Conservation (phyloP, 2,113 vertebrate genomes). For the Toxotes jaculatrix region DNA sequence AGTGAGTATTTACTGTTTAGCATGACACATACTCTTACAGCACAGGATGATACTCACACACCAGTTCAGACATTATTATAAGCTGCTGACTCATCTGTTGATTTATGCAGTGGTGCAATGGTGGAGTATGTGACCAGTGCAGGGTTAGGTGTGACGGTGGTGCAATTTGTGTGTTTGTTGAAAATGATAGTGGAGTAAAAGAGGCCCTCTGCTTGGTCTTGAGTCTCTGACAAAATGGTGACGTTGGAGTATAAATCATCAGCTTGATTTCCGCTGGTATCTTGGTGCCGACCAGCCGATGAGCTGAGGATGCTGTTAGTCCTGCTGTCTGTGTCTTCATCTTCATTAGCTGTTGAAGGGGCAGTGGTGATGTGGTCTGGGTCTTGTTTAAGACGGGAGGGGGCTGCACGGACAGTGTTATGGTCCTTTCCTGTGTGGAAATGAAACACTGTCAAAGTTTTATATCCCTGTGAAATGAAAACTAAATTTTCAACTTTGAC, state of each 20-base stretch:
- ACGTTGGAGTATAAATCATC: background rate
- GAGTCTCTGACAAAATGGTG: background rate
- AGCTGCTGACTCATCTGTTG: background rate
- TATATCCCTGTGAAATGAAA: background rate
- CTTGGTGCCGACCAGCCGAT: background rate
- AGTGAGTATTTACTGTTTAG: background rate
- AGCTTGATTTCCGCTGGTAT: background rate
- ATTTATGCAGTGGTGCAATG: background rate
- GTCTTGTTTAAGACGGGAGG: background rate
- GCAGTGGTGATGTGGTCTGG: background rate
- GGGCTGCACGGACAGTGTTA: background rate
- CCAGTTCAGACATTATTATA: slow-evolving; percentile 5
- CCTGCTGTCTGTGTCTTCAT: background rate
- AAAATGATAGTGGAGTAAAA: slow-evolving; percentile 62
- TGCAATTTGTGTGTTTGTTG: slow-evolving; percentile 6
- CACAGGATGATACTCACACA: background rate
- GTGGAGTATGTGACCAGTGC: slow-evolving; percentile 16
- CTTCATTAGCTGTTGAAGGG: background rate
- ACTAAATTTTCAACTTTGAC: background rate
- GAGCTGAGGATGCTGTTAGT: background rate
- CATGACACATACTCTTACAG: background rate
- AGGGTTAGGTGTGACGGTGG: background rate
- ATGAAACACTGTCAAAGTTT: background rate
- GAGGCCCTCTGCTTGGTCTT: slow-evolving; percentile 4
- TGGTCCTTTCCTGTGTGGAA: slow-evolving; percentile 31